Conservation (phyloP, 2,113 vertebrate species). For the Blennius ocellaris region DNA sequence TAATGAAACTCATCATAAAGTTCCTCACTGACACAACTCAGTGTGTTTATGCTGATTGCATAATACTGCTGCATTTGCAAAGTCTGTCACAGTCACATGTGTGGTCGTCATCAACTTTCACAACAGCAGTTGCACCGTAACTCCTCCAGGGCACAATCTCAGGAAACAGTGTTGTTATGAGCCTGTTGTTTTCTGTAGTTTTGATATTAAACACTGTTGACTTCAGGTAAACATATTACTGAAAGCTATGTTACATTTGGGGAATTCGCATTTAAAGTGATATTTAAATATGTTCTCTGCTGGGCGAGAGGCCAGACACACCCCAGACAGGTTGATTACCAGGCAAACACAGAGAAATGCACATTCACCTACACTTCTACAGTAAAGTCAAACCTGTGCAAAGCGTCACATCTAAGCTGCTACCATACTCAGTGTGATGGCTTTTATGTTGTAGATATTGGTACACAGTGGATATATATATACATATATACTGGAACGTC, state of each 20-base stretch:
- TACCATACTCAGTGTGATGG: too few relatives aligned
- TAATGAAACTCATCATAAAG: too few relatives aligned
- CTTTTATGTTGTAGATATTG: too few relatives aligned
- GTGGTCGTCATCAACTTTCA: neutral
- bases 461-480: too few relatives aligned
- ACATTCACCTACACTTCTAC: too few relatives aligned
- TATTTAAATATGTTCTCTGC: neutral
- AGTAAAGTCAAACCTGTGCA: too few relatives aligned
- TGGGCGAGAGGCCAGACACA: too few relatives aligned
- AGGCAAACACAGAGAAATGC: too few relatives aligned
- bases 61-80: slow-evolving; percentile 7
- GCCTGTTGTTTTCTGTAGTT: neutral
- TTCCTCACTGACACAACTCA: too few relatives aligned
- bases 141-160: neutral
- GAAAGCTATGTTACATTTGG: neutral
- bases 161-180: neutral
- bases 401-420: too few relatives aligned
- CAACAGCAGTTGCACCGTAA: neutral
- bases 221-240: neutral
- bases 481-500: neutral
- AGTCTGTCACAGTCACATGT: slow-evolving; percentile 16
- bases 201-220: neutral
- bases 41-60: neutral
- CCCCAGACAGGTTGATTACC: too few relatives aligned
- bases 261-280: neutral